Evolutionary conservation across 92 coral and sea anemone species (phyloP).

Genomic region (Epizoanthus rinbou): DNA sequence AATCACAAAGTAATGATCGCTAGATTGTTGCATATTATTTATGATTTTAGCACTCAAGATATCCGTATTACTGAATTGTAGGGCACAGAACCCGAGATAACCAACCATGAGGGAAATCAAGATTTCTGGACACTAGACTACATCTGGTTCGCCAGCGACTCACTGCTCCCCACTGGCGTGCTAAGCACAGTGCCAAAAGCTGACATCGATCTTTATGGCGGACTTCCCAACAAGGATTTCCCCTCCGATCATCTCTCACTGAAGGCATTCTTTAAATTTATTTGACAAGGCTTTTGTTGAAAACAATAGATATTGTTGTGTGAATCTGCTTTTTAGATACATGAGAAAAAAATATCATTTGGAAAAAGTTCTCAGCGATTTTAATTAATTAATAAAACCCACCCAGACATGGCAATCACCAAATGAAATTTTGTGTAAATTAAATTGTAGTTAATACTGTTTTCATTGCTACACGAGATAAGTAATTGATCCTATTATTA

Average conservation of each 20-base stretch:
- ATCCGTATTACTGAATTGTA: constrained; percentile 16
- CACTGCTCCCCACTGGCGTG: constrained; percentile 59
- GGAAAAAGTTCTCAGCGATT: no score
- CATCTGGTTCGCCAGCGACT: constrained; percentile 76
- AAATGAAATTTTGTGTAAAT: no score
- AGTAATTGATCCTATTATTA: no score
- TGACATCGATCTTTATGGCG: constrained; percentile 46
- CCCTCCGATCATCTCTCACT: constrained; percentile 84
- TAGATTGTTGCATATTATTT: background rate
- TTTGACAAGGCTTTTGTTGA: no score
- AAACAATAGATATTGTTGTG: no score
- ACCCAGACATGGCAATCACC: no score
- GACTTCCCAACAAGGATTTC: constrained; percentile 72
- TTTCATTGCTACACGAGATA: no score
- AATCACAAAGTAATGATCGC: no score
- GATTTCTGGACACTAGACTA: constrained; percentile 72
- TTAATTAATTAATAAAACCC: no score
- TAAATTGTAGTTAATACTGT: no score
- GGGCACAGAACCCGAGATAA: constrained; percentile 82
- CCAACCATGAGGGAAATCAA: constrained; percentile 59
- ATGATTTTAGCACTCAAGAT: background rate
- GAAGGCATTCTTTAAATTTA: constrained; percentile 72
- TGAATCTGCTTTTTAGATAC: no score
- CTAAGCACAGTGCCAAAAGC: constrained; percentile 61
- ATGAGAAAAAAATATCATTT: no score